Conservation (phyloP, 2,797 vertebrate genomes). For the Liparis tanakae region DNA sequence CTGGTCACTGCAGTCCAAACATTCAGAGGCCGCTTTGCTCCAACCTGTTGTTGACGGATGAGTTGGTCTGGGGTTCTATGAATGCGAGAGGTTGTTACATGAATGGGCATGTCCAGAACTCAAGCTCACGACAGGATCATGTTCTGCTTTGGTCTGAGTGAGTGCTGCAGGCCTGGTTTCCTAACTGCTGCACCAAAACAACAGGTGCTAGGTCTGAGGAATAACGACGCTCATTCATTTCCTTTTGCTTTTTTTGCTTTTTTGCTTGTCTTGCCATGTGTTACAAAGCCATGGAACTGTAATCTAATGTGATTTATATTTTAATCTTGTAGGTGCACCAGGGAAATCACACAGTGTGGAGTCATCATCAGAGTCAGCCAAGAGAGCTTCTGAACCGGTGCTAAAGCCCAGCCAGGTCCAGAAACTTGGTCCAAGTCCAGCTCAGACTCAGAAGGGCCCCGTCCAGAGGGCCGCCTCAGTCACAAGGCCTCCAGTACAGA, state of each 20-base stretch:
- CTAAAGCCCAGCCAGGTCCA: slow-evolving; percentile 81
- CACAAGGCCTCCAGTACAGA: slow-evolving; percentile 72
- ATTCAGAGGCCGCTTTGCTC: slow-evolving; percentile 44
- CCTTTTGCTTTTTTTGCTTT: background rate
- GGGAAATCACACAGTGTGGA: slow-evolving; percentile 93
- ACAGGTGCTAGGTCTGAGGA: slow-evolving; percentile 58
- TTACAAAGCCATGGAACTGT: background rate
- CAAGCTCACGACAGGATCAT: slow-evolving; percentile 48
- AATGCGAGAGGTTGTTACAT: slow-evolving; percentile 45
- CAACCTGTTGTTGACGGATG: slow-evolving; percentile 34
- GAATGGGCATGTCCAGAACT: slow-evolving; percentile 59
- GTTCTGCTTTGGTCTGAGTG: slow-evolving; percentile 68
- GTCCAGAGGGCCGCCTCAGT: slow-evolving; percentile 76
- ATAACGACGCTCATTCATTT: slow-evolving; percentile 22
- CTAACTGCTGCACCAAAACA: slow-evolving; percentile 54
- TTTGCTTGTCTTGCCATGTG: slow-evolving; percentile 52
- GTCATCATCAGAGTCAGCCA: slow-evolving; percentile 78
- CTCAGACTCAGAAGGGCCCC: slow-evolving; percentile 69
- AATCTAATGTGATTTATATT: slow-evolving; percentile 80
- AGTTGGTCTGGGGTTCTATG: slow-evolving; percentile 38
- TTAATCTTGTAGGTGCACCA: slow-evolving; percentile 90
- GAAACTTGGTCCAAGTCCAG: slow-evolving; percentile 65
- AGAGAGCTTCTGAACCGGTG: slow-evolving; percentile 82
- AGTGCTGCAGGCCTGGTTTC: slow-evolving; percentile 54
- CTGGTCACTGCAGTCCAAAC: slow-evolving; percentile 52